These are phyloP conservation scores for Nemopilema nomurai DNA, from an alignment of 30 jellyfish, hydroid and myxozoan genomes.

Conservation along the genomic window DNA sequence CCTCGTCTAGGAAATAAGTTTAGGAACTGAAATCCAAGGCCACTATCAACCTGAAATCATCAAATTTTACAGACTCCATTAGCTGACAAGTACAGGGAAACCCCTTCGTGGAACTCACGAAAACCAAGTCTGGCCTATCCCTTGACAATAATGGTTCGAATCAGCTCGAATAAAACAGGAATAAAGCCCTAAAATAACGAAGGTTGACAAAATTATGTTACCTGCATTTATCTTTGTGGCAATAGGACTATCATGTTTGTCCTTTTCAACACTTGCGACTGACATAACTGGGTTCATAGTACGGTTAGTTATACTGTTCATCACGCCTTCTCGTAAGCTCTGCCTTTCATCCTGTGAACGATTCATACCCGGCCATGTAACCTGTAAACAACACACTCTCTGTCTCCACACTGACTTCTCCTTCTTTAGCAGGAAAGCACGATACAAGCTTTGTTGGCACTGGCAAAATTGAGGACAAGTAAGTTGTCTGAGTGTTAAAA, in stretches of 20 bases:
- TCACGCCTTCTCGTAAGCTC: slow-evolving; percentile 95
- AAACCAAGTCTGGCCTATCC: neutral
- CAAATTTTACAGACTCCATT: too few relatives aligned
- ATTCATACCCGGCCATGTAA: slow-evolving; percentile 96
- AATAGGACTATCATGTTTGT: slow-evolving; percentile 72
- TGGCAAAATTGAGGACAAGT: neutral
- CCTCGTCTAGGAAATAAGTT: neutral
- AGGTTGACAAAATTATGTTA: neutral
- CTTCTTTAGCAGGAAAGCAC: neutral
- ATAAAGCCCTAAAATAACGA: neutral
- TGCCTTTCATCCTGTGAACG: slow-evolving; percentile 98
- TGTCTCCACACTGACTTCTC: neutral
- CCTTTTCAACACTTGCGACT: slow-evolving; percentile 83
- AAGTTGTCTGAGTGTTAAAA: neutral
- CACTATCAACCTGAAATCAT: too few relatives aligned
- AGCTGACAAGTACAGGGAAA: neutral
- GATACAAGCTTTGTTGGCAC: neutral
- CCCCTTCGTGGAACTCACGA: neutral
- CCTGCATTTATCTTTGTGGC: slow-evolving; percentile 75
- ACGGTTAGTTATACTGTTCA: slow-evolving; percentile 67
- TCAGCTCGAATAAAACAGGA: neutral
- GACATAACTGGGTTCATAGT: slow-evolving; percentile 66
- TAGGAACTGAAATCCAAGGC: neutral
- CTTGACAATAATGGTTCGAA: neutral
- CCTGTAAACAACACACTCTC: slow-evolving; percentile 36